Percentiles rank a stretch among this genome's conserved stretches.
phyloP scores from a whole-genome alignment of 2,888 invertebrate species.

The Tachina lurida region DNA sequence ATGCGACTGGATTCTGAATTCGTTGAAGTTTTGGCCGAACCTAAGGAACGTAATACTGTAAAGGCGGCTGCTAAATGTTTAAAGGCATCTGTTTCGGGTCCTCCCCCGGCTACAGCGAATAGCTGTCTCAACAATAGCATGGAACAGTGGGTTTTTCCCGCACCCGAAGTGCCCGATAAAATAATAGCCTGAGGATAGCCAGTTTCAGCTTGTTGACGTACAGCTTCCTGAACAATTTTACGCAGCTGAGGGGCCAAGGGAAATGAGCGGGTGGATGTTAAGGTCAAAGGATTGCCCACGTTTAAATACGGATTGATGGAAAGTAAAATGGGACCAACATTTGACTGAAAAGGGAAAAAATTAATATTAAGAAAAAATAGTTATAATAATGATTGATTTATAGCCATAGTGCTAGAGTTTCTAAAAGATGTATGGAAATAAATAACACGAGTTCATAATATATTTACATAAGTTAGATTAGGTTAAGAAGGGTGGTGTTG shows the following conservation, averaged over 20 bases:
- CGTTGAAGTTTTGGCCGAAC: slow-evolving; percentile 94
- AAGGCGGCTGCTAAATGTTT: slow-evolving; percentile 97
- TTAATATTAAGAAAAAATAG: neutral
- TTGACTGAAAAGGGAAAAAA: slow-evolving; percentile 86
- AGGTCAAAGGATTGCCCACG: slow-evolving; percentile 92
- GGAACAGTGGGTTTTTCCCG: slow-evolving; percentile 96
- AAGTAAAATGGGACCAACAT: slow-evolving; percentile 95
- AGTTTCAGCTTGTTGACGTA: slow-evolving; percentile 96
- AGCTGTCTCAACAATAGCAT: slow-evolving; percentile 95
- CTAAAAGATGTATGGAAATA: too few relatives aligned
- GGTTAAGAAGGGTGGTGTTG: too few relatives aligned
- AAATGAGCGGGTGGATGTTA: slow-evolving; percentile 90
- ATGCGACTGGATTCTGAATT: slow-evolving; percentile 97
- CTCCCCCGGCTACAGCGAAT: slow-evolving; percentile 97
- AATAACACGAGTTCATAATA: too few relatives aligned
- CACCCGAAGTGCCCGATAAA: slow-evolving; percentile 94
- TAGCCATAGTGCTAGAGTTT: too few relatives aligned
- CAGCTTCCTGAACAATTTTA: slow-evolving; percentile 95
- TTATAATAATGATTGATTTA: too few relatives aligned
- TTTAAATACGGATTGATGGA: slow-evolving; percentile 95
- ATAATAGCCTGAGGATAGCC: slow-evolving; percentile 98
- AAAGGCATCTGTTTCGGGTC: slow-evolving; percentile 97
- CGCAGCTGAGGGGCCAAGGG: slow-evolving; percentile 91
- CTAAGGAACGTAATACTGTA: slow-evolving; percentile 95
- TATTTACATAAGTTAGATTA: too few relatives aligned